phyloP scores from a whole-genome alignment of 2,113 vertebrate species.

The Scalopus aquaticus region DNA sequence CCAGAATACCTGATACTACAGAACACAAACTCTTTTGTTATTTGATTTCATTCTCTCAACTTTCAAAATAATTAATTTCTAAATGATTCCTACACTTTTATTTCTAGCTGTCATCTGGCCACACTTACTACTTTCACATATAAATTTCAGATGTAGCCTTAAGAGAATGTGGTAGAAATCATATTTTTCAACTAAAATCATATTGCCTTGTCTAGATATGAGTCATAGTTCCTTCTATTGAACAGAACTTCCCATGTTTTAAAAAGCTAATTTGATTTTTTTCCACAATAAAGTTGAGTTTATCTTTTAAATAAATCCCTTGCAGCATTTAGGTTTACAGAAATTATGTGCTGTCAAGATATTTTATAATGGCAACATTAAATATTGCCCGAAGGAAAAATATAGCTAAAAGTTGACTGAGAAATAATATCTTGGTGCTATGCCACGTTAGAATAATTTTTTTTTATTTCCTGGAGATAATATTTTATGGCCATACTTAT shows the following conservation, averaged over 20 bases:
- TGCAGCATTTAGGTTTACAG: conserved; percentile 63
- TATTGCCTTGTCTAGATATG: not conserved
- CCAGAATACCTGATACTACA: not conserved
- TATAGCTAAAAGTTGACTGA: conserved; percentile 68
- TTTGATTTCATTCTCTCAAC: not conserved
- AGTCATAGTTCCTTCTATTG: conserved; percentile 21
- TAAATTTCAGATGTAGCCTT: not conserved
- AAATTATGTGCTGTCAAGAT: conserved; percentile 80
- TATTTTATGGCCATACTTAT: conserved; percentile 70
- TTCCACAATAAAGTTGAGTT: conserved; percentile 39
- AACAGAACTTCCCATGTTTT: conserved; percentile 37
- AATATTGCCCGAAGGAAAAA: conserved; percentile 70
- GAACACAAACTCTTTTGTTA: not conserved
- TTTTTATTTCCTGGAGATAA: conserved; percentile 76
- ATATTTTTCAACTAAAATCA: not conserved
- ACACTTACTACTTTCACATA: not conserved
- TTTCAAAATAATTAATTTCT: conserved; percentile 25
- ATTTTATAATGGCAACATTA: conserved; percentile 72
- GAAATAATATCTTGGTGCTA: conserved; percentile 65
- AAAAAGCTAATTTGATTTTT: conserved; percentile 65
- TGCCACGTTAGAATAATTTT: conserved; percentile 70
- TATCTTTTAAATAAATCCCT: conserved; percentile 55
- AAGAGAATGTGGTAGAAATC: not conserved
- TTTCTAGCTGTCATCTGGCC: not conserved
- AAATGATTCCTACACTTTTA: conserved; percentile 15